Base-by-base conservation (phyloP, 2,113 vertebrate genomes). In the Beaufortia kweichowensis region DNA sequence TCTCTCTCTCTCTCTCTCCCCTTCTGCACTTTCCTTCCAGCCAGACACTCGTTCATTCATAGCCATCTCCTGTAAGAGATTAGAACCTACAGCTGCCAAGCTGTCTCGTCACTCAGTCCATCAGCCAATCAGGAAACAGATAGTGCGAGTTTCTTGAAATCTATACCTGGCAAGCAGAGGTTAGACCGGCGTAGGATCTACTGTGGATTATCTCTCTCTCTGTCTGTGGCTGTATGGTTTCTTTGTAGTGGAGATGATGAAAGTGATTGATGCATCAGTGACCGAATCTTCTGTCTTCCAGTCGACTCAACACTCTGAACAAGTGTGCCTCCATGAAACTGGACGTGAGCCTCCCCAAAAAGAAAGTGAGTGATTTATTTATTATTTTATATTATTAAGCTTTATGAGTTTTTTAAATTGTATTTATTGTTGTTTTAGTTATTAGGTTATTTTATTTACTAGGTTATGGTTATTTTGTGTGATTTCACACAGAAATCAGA, bases 301-400 rank as follows among this genome's bases (percentile, higher is more conserved):
- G 97, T 87, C 95, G 97, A 76, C 91, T 99, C 77, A 95, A 97
- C 87, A 98, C 97, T 56, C 88, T 99, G 86, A 99, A 99, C 90
- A 98, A 96, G 92, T 98, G 95, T 84, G 94, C 95, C 91, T 97
- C 97, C 87, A 97, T 98, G 97, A 99, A 98, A 94, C 94, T 99
- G 86, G 97, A 99, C 87, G 92, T 98, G 88, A 95, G 92, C 92
- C 92, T 96, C 85, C 94, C 94, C 88, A 97, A 92, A 87, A 99
- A 96, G 92, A 98, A 96, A 92, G 97, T 97, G 93, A 93, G 93
- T 81, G 29, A 46, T 12, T 60, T 9, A 6, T 15, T 80, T 39
- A 3, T 67, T 12, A 14, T 14, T 7, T 35, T 9, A n/a, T 43
- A 29, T 9, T 29, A 15, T 46, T 68, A 48, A n/a, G 26, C 9